These are phyloP conservation scores for Campoplex nolae DNA, from an alignment of 2,888 invertebrate genomes.

Conservation along the genomic window DNA sequence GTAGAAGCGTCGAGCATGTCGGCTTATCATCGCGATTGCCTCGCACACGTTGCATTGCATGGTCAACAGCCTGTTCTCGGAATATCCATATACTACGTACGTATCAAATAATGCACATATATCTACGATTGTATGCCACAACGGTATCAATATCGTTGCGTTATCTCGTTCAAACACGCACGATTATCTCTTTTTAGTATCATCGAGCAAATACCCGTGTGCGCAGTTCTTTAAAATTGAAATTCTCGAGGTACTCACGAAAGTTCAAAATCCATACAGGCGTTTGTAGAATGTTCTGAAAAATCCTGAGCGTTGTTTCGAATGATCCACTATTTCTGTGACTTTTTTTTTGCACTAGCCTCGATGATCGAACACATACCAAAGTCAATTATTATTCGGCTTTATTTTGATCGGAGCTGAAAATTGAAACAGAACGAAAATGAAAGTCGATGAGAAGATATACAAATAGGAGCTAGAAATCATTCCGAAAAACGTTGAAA, in stretches of 20 bases:
- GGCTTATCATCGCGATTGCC: constrained; percentile 55
- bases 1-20: constrained; percentile 47
- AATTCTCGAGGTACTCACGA: not conserved
- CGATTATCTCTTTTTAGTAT: constrained; percentile 37
- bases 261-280: not conserved
- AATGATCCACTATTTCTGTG: not conserved
- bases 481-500: not conserved
- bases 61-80: constrained; percentile 35
- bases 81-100: constrained; percentile 19
- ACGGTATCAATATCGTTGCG: constrained; percentile 48
- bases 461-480: not conserved
- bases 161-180: constrained; percentile 57
- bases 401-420: not conserved
- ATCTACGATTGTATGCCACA: constrained; percentile 11
- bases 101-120: constrained; percentile 4
- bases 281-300: not conserved
- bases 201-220: constrained; percentile 37
- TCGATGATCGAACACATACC: not conserved
- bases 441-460: not conserved
- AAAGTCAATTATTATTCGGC: not conserved
- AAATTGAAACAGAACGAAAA: not conserved
- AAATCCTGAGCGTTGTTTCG: not conserved
- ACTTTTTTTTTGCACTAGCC: not conserved
- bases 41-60: constrained; percentile 10
- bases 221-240: constrained; percentile 13